phyloP scores from a whole-genome alignment of 2,888 invertebrate species.

The Epistrophe eligans region DNA sequence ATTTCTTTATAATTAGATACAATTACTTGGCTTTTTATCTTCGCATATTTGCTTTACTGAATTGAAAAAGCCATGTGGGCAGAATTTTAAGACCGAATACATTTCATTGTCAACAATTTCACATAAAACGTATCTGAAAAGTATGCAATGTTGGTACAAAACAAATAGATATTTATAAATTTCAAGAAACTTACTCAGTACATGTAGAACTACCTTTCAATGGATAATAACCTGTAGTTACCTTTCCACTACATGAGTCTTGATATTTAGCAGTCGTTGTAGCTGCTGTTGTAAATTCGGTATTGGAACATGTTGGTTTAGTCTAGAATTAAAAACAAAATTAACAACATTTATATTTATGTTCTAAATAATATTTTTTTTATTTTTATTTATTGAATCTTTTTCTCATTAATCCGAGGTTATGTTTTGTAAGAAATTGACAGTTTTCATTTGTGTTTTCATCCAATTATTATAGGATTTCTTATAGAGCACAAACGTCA shows the following conservation, averaged over 20 bases:
- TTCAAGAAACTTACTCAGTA: slow-evolving; percentile 17
- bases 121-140: slow-evolving; percentile 44
- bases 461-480: too few relatives aligned
- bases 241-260: background rate
- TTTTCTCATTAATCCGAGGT: too few relatives aligned
- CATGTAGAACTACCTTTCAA: slow-evolving; percentile 10
- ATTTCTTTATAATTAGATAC: slow-evolving; percentile 8
- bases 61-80: background rate
- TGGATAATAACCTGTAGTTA: background rate
- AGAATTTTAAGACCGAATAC: slow-evolving; percentile 8
- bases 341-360: too few relatives aligned
- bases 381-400: too few relatives aligned
- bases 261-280: background rate
- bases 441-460: too few relatives aligned
- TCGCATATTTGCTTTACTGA: background rate
- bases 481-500: too few relatives aligned
- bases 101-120: background rate
- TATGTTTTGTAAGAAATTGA: too few relatives aligned
- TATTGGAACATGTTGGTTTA: slow-evolving; percentile 46
- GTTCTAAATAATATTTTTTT: too few relatives aligned
- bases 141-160: too few relatives aligned
- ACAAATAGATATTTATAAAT: too few relatives aligned
- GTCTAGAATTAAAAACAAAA: background rate
- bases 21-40: background rate
- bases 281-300: background rate